Evolutionary conservation across 2,797 vertebrate species (phyloP).

Genomic region (Euthynnus affinis): DNA sequence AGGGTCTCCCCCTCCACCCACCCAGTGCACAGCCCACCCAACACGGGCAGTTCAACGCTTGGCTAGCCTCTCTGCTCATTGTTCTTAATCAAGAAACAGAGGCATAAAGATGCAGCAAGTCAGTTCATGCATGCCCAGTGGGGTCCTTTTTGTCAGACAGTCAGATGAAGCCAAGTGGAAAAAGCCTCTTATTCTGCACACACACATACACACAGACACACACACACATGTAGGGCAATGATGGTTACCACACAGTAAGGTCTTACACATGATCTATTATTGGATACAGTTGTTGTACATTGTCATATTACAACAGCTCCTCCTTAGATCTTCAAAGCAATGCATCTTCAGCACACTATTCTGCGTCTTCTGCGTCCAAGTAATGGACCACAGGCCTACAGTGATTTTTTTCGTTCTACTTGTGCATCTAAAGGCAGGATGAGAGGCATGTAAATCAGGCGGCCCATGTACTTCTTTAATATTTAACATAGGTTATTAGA

Average conservation of each 20-base stretch:
- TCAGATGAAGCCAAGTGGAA: conserved; percentile 80
- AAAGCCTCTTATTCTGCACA: conserved; percentile 63
- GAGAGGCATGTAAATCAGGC: conserved; percentile 87
- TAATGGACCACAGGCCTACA: conserved; percentile 74
- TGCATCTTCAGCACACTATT: conserved; percentile 44
- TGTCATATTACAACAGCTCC: conserved; percentile 44
- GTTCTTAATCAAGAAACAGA: conserved; percentile 85
- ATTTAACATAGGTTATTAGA: conserved; percentile 91
- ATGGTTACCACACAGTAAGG: conserved; percentile 40
- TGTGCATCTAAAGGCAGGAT: conserved; percentile 81
- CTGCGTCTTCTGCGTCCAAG: conserved; percentile 58
- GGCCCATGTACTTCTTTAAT: conserved; percentile 88
- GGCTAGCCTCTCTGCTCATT: conserved; percentile 76
- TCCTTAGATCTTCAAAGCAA: conserved; percentile 62
- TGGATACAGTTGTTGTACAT: conserved; percentile 49
- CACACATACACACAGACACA: conserved; percentile 39
- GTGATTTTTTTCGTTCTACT: conserved; percentile 65
- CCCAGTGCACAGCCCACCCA: conserved; percentile 49
- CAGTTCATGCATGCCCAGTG: conserved; percentile 84
- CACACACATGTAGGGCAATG: conserved; percentile 24
- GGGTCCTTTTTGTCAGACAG: conserved; percentile 81
- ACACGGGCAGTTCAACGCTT: conserved; percentile 66
- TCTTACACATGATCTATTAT: conserved; percentile 40
- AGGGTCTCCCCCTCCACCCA: conserved; percentile 40
- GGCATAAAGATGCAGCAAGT: conserved; percentile 82